phyloP scores from a whole-genome alignment of 1,140 invertebrate species.

The Achatina immaculata region DNA sequence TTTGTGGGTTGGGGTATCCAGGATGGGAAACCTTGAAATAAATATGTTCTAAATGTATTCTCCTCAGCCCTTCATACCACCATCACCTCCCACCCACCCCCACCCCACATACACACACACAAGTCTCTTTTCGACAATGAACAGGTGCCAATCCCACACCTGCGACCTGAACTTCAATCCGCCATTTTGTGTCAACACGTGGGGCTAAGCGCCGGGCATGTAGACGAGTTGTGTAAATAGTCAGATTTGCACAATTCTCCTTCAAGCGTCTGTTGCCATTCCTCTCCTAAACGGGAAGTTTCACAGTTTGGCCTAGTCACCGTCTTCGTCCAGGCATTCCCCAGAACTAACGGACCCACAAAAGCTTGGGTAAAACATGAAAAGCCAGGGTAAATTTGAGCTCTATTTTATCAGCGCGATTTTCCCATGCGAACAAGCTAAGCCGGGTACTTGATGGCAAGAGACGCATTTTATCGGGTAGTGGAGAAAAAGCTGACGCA shows the following conservation, averaged over 20 bases:
- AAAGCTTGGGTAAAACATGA: background rate
- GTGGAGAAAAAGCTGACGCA: too few species aligned
- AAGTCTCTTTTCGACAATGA: too few species aligned
- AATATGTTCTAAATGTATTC: too few species aligned
- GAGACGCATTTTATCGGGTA: too few species aligned
- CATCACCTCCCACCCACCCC: too few species aligned
- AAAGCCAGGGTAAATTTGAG: background rate
- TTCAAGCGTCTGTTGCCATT: background rate
- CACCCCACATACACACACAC: too few species aligned
- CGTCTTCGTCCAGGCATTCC: background rate
- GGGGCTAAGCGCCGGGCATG: background rate
- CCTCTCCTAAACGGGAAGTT: background rate
- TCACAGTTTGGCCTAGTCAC: background rate
- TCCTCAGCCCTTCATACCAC: too few species aligned
- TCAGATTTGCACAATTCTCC: background rate
- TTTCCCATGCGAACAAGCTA: too few species aligned
- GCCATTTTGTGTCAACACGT: slow-evolving; percentile 9
- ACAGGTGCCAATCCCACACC: slow-evolving; percentile 9
- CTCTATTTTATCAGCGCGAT: too few species aligned
- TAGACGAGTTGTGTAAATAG: slow-evolving; percentile 3
- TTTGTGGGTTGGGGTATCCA: too few species aligned
- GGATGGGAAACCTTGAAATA: too few species aligned
- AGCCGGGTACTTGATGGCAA: too few species aligned
- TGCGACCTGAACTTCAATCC: background rate
- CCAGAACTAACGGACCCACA: background rate